A percentile compares a stretch with the other conserved stretches of the same genome.
Evolutionary conservation across 1,140 invertebrate genomes (phyloP).

Genomic region (Euura saliciscinereae): DNA sequence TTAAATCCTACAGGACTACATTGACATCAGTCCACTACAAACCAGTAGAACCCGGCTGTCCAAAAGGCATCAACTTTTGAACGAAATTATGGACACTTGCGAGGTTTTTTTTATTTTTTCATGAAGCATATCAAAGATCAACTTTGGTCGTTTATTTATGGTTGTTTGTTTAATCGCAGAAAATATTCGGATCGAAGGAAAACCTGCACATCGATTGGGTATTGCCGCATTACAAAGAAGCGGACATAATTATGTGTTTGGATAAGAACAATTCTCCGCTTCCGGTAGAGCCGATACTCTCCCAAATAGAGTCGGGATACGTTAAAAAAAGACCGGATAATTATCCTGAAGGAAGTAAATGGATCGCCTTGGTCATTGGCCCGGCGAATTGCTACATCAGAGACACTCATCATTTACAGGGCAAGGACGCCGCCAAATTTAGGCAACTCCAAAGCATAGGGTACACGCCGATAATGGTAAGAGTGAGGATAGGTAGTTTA

Average conservation of each 20-base stretch:
- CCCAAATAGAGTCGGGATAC: constrained; percentile 42
- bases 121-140: too few species aligned
- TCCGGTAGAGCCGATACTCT: constrained; percentile 40
- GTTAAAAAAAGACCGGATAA: constrained; percentile 54
- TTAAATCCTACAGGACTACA: too few species aligned
- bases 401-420: constrained; percentile 46
- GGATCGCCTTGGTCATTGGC: constrained; percentile 55
- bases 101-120: too few species aligned
- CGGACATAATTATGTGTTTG: constrained; percentile 64
- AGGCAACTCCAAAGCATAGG: constrained; percentile 64
- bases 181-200: too few species aligned
- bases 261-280: constrained; percentile 50
- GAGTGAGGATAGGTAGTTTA: constrained; percentile 21
- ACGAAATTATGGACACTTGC: too few species aligned
- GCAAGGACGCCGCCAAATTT: constrained; percentile 57
- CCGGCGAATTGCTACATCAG: constrained; percentile 52
- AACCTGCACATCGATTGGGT: constrained; percentile 27
- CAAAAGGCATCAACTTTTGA: too few species aligned
- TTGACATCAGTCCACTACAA: too few species aligned
- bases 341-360: constrained; percentile 47
- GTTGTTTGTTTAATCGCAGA: too few species aligned
- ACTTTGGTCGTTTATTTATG: too few species aligned
- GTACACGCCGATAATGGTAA: constrained; percentile 64
- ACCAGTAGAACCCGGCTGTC: too few species aligned
- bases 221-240: constrained; percentile 63